Percentiles rank a stretch among this genome's conserved stretches.
phyloP scores from a whole-genome alignment of 2,113 vertebrate genomes.

The Cacatua alba region DNA sequence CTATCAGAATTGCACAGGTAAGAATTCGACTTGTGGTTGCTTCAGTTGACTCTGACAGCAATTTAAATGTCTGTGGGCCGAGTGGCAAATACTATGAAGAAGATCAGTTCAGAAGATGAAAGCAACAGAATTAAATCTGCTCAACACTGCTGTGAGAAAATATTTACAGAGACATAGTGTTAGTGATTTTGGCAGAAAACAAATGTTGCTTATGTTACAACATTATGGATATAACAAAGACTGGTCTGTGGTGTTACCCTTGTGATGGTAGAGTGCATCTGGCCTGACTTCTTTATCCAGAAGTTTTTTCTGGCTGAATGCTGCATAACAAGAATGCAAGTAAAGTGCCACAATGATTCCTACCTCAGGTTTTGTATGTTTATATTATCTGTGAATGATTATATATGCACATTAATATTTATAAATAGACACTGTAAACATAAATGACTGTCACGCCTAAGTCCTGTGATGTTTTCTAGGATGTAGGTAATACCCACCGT shows the following conservation, averaged over 20 bases:
- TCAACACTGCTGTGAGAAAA: not conserved
- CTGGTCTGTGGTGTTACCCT: not conserved
- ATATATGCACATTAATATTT: not conserved
- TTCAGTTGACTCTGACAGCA: not conserved
- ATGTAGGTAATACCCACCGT: not conserved
- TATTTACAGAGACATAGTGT: not conserved
- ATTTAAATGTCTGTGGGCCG: not conserved
- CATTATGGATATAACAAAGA: not conserved
- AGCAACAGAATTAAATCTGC: not conserved
- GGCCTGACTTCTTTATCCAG: not conserved
- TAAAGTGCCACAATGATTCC: not conserved
- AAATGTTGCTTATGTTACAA: not conserved
- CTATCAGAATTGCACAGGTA: not conserved
- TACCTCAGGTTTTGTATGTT: not conserved
- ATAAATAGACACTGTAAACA: not conserved
- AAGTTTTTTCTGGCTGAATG: not conserved
- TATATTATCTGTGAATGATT: not conserved
- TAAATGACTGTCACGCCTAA: not conserved
- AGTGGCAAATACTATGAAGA: not conserved
- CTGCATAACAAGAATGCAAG: not conserved
- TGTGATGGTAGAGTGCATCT: not conserved
- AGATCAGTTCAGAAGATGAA: not conserved
- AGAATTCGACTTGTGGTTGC: not conserved
- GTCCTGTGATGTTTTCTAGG: not conserved
- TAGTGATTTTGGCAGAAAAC: not conserved